Evolutionary conservation across 2,113 vertebrate genomes (phyloP).

Genomic region (Dendrocopos noguchii): DNA sequence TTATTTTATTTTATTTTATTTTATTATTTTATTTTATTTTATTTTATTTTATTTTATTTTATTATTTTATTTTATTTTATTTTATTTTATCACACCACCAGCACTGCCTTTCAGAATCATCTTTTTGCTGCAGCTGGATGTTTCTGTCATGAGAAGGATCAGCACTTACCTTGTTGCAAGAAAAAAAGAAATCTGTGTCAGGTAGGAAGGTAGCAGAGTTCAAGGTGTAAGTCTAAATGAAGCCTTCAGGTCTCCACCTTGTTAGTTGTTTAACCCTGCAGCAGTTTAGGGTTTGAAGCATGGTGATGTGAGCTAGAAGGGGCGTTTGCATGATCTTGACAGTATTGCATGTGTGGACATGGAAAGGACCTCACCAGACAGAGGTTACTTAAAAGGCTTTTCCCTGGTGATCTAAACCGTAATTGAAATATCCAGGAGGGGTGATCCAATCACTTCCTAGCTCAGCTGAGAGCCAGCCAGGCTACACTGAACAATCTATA

Average conservation of each 20-base stretch:
- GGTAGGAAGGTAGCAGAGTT: not conserved
- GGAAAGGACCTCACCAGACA: not conserved
- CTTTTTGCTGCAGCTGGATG: not conserved
- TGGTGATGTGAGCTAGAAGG: not conserved
- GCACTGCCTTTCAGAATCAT: not conserved
- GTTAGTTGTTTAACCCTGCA: not conserved
- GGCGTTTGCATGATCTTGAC: not conserved
- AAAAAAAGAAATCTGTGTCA: not conserved
- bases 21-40: no score
- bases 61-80: no score
- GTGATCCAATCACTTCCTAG: not conserved
- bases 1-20: no score
- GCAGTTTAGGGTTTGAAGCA: not conserved
- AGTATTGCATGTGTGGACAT: not conserved
- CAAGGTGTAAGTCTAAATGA: not conserved
- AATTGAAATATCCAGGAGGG: not conserved
- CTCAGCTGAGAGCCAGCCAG: not conserved
- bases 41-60: no score
- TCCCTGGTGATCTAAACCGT: not conserved
- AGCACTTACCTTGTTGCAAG: not conserved
- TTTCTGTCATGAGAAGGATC: not conserved
- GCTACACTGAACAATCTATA: not conserved
- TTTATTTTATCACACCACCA: no score
- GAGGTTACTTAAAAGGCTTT: conserved; percentile 27
- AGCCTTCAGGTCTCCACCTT: not conserved